These are phyloP conservation scores for Poeciliopsis infans DNA, from an alignment of 2,797 vertebrate genomes.

Conservation along the genomic window DNA sequence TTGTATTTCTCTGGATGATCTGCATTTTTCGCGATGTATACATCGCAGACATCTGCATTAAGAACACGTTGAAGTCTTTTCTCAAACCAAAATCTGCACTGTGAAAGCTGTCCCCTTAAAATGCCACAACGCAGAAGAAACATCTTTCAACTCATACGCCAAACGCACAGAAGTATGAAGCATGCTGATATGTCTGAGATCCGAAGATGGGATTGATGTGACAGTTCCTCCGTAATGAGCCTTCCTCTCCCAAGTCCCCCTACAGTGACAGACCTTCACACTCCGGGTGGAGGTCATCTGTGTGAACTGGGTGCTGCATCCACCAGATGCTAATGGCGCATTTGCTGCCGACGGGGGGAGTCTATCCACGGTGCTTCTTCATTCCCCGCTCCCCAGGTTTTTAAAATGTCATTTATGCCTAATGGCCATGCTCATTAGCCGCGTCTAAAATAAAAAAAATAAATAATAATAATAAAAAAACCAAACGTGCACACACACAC, in stretches of 20 bases:
- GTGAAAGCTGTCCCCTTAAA: neutral
- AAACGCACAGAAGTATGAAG: conserved; percentile 14
- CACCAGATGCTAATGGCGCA: conserved; percentile 54
- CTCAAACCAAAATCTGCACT: neutral
- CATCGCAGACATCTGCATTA: neutral
- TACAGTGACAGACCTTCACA: conserved; percentile 29
- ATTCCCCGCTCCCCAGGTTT: conserved; percentile 67
- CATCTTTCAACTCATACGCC: too few species aligned
- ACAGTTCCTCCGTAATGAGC: conserved; percentile 35
- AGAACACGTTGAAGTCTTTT: neutral
- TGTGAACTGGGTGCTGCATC: conserved; percentile 26
- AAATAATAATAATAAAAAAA: conserved; percentile 48
- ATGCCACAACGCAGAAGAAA: neutral
- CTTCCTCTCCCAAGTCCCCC: conserved; percentile 23
- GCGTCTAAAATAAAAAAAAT: conserved; percentile 67
- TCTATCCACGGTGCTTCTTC: conserved; percentile 52
- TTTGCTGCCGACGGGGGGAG: conserved; percentile 47
- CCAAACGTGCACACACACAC: conserved; percentile 29
- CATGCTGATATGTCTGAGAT: conserved; percentile 7
- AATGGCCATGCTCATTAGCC: conserved; percentile 81
- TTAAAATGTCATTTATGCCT: conserved; percentile 81
- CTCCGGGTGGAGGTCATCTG: conserved; percentile 49
- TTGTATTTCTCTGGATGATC: neutral
- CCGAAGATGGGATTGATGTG: conserved; percentile 12
- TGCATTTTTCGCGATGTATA: neutral